phyloP scores from a whole-genome alignment of 1,140 invertebrate genomes.

The Drosophila lowei region DNA sequence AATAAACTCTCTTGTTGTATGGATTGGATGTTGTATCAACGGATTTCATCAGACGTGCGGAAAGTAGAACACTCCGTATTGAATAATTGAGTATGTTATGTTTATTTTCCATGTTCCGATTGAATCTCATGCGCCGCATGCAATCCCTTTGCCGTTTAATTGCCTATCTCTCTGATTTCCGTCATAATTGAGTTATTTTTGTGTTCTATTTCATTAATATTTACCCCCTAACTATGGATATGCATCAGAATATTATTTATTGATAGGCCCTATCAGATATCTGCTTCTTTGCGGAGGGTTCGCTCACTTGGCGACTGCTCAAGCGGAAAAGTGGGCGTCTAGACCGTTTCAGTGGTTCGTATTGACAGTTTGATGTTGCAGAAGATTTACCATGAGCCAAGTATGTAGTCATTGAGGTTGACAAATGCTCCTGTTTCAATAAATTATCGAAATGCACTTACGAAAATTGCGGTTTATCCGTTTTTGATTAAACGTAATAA shows the following conservation, averaged over 20 bases:
- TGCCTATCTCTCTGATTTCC: conserved; percentile 21
- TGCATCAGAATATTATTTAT: conserved; percentile 1
- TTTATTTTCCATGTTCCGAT: conserved; percentile 32
- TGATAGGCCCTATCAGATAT: background rate
- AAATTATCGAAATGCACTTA: conserved; percentile 1
- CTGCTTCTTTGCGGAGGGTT: conserved; percentile 19
- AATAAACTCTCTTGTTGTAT: conserved; percentile 32
- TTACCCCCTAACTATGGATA: background rate
- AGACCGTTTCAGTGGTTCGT: conserved; percentile 18
- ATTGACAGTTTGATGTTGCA: conserved; percentile 52
- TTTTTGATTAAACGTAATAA: too few species aligned
- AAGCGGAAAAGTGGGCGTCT: conserved; percentile 48
- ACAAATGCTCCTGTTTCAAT: conserved; percentile 14
- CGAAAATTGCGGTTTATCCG: background rate
- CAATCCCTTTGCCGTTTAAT: conserved; percentile 28
- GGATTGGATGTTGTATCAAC: conserved; percentile 31
- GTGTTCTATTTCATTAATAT: conserved; percentile 21
- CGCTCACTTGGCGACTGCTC: conserved; percentile 38
- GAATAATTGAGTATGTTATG: background rate
- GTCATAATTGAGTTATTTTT: conserved; percentile 2
- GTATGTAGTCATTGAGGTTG: conserved; percentile 42
- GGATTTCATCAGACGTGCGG: conserved; percentile 43
- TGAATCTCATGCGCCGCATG: conserved; percentile 24
- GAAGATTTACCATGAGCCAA: conserved; percentile 44
- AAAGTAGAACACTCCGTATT: conserved; percentile 44